Evolutionary conservation across 2,888 invertebrate species (phyloP).

Genomic region (Oscheius sp.): DNA sequence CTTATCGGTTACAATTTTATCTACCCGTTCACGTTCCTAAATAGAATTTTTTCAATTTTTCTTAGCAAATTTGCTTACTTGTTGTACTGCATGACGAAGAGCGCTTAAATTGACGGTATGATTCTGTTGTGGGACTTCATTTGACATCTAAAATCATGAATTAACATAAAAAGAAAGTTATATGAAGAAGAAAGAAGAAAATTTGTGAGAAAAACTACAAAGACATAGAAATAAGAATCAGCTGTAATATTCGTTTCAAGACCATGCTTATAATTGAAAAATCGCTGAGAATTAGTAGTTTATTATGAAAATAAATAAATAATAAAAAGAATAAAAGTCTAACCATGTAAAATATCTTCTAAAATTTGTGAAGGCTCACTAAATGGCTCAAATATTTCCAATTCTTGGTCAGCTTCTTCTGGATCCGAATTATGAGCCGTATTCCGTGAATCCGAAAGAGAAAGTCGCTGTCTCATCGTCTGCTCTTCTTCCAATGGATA

Average conservation of each 20-base stretch:
- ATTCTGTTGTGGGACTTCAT: not conserved
- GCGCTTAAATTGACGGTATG: constrained; percentile 7
- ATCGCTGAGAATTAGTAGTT: no score
- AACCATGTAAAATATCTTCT: not conserved
- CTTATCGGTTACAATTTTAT: constrained; percentile 27
- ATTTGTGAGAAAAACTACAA: not conserved
- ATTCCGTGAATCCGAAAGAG: constrained; percentile 92
- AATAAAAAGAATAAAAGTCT: not conserved
- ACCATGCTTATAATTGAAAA: not conserved
- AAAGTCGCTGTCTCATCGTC: constrained; percentile 85
- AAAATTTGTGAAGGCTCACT: not conserved
- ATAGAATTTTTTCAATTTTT: not conserved
- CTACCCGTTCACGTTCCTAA: constrained; percentile 28
- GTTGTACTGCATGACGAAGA: constrained; percentile 15
- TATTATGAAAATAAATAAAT: no score
- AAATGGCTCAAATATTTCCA: constrained; percentile 44
- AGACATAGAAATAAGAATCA: not conserved
- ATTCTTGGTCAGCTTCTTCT: constrained; percentile 37
- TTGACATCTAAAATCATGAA: constrained; percentile 5
- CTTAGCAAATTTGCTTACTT: not conserved
- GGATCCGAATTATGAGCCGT: constrained; percentile 91
- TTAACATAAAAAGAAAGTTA: not conserved
- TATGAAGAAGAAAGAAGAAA: not conserved
- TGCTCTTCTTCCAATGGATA: constrained; percentile 41
- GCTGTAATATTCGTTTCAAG: not conserved